These are phyloP conservation scores for Zosterops lateralis DNA, from an alignment of 2,113 vertebrate species.

Conservation along the genomic window DNA sequence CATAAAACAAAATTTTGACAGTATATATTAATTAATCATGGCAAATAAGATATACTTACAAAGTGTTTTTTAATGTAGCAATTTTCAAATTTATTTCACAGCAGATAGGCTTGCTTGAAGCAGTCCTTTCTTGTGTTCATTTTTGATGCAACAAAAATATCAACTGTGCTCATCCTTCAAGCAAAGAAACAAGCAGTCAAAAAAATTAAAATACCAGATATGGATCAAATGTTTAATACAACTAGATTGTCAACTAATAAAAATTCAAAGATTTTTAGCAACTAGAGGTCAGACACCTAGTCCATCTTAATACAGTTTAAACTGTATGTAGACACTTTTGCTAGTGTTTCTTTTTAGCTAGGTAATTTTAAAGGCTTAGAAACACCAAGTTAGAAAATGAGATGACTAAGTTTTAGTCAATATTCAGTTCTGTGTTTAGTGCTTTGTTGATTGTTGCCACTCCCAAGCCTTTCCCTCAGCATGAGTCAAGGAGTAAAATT, in stretches of 20 bases:
- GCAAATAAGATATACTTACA: slow-evolving; percentile 44
- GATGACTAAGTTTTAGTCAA: neutral
- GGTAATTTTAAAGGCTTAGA: neutral
- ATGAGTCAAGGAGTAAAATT: neutral
- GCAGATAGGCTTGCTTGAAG: slow-evolving; percentile 21
- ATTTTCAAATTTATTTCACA: slow-evolving; percentile 36
- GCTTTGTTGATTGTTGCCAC: neutral
- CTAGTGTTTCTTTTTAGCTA: neutral
- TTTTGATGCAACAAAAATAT: neutral
- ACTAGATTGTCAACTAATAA: neutral
- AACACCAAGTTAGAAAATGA: neutral
- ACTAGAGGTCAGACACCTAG: neutral
- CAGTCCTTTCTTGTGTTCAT: neutral
- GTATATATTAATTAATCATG: slow-evolving; percentile 62
- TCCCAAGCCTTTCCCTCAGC: neutral
- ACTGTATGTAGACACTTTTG: neutral
- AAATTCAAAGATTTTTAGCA: neutral
- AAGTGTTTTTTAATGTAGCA: slow-evolving; percentile 39
- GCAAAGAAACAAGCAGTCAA: neutral
- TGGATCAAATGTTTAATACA: neutral
- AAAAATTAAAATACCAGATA: neutral
- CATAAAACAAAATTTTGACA: slow-evolving; percentile 63
- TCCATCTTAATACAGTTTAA: neutral
- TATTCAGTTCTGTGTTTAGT: neutral
- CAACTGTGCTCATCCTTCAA: neutral